These are phyloP conservation scores for Graptemys geographica DNA, from an alignment of 2,797 vertebrate genomes.

Conservation along the genomic window DNA sequence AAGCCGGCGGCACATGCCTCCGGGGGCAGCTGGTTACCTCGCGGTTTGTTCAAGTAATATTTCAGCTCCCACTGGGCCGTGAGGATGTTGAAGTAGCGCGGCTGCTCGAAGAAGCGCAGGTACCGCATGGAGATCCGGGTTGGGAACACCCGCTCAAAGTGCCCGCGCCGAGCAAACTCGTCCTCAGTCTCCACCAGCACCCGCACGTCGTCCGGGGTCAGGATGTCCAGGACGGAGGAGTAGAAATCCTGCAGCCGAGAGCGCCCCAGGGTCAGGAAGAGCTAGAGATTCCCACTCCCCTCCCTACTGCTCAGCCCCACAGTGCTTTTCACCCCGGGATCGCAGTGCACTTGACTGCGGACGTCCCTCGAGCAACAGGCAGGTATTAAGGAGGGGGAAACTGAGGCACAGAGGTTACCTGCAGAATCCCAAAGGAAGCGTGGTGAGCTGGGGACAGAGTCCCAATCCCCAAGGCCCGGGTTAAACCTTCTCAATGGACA, in stretches of 20 bases:
- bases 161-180: constrained; percentile 89
- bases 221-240: constrained; percentile 87
- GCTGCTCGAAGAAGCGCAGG: constrained; percentile 93
- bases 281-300: neutral
- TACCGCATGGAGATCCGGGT: constrained; percentile 88
- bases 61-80: constrained; percentile 95
- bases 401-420: neutral
- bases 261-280: neutral
- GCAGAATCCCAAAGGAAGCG: neutral
- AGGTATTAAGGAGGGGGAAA: neutral
- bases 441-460: neutral
- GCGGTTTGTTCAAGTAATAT: constrained; percentile 85
- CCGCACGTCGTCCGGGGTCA: constrained; percentile 93
- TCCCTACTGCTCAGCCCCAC: neutral
- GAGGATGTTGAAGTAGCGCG: constrained; percentile 94
- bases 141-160: constrained; percentile 94
- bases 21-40: constrained; percentile 79
- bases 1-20: no score
- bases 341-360: neutral
- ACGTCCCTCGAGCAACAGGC: neutral
- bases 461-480: neutral
- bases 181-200: constrained; percentile 92
- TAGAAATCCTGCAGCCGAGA: constrained; percentile 86
- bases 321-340: neutral
- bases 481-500: neutral